Evolutionary conservation across 92 coral and sea anemone genomes (phyloP), one percentile per base, ranked within the genome.

Genomic region (Phymanthus crucifer): DNA sequence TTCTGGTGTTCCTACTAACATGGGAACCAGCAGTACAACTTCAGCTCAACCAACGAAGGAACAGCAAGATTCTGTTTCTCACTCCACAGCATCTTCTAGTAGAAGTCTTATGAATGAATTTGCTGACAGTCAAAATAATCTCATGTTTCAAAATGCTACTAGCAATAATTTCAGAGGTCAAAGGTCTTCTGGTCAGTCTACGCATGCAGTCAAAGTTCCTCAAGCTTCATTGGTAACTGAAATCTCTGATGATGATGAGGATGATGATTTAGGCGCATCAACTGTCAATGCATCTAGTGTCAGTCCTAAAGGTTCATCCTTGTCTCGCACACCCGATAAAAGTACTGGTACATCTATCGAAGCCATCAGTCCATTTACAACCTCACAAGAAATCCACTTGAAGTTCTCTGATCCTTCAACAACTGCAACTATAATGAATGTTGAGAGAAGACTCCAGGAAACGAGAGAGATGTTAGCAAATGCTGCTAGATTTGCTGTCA

Each of bases 391-490:
- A 26, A 77, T 89, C 72, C 82, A 78, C 70, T 50, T 77, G 73
- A 73, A 84, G 45, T 92, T 87, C 82, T 74, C 87, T 19, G 94
- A 90, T 84, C 83, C 94, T 35, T 64, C 97, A 21, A 92, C 94
- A 23, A 90, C 86, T 32, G 87, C 85, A 37, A 85, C 94, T 10
- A 93, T 92, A 21, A 74, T 85, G 31, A 92, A 92, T 87, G 97
- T 90, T 36, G 94, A 92, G 68, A 89, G 87, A 75, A 79, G 94
- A 75, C 87, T 92, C 4, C 87, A 77, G 66, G 97, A 92, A 78
- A 92, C 97, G 16, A 82, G 90, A 48, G 89, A 82, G 33, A 78
- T 92, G 90, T 78, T 92, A 37, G 86, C 85, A 10, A 92, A 87
- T 92, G 90, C 94, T 23, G 71, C 90, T 69, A 90, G 79, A 78